Evolutionary conservation across 2,113 vertebrate species (phyloP), one percentile per base, ranked within the genome.

Genomic region (Scolopax mira): DNA sequence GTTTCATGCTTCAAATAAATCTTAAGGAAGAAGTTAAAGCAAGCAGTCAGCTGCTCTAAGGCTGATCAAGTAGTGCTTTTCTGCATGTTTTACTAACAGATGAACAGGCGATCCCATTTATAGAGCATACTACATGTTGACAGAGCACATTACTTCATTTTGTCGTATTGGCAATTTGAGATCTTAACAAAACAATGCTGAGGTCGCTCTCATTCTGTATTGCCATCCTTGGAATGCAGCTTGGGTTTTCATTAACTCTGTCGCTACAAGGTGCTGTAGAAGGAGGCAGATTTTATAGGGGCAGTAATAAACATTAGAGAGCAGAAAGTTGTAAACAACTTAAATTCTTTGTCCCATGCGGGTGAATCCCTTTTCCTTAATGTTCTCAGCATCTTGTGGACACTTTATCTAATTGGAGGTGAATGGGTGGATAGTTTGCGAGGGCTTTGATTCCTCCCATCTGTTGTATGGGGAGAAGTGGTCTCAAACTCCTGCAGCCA

Each of bases 181-280:
- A 97, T 96, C 86, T 97, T 97, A 97, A 87, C 79, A 97, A 96
- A 97, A 97, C 94, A 97, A 94, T 97, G 90, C 95, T 92, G 96
- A 97, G 92, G 92, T 95, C 75, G 61, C 87, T 96, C 94, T 94
- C 82, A 94, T 94, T 97, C 95, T 95, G 92, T 70, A 78, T 61
- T 96, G 95, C 94, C 94, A 95, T 97, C 96, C 96, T 97, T 97
- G 97, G 96, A 97, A 97, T 97, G 96, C 7, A 16, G 77, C 94
- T 94, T 90, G 78, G 87, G 71, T 94, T 96, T 97, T 85, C 94
- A 91, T 97, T 97, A 97, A 97, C 97, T 96, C 93, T 96, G 73
- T 97, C 93, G 7, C 70, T 91, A 74, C 91, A 42, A 83, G 73
- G 93, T 96, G 58, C 81, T 10, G 17, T 42, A 58, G 60, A 67